phyloP scores from a whole-genome alignment of 2,113 vertebrate genomes.

The Forbesichthys papilliferus region DNA sequence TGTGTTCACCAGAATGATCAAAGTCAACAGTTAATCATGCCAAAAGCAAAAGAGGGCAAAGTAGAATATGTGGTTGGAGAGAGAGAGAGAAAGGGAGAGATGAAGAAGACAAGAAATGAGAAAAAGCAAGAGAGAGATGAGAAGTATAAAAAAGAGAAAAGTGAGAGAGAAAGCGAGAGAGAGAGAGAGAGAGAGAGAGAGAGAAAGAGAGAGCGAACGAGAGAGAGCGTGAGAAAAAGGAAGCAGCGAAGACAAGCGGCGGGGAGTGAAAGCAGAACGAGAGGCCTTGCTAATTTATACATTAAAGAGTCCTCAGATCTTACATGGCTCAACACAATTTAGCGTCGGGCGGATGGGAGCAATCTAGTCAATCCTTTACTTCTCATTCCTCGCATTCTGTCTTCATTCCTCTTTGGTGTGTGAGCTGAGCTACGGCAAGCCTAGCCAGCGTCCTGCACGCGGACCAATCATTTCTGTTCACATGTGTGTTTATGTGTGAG shows the following conservation, averaged over 20 bases:
- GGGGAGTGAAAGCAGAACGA: constrained; percentile 34
- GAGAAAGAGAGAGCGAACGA: constrained; percentile 8
- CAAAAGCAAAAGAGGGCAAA: constrained; percentile 49
- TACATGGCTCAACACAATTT: constrained; percentile 59
- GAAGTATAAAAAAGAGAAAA: constrained; percentile 2
- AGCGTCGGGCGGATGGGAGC: constrained; percentile 51
- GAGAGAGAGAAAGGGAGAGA: not conserved
- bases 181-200: not conserved
- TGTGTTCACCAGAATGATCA: constrained; percentile 47
- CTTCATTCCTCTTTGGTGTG: constrained; percentile 44
- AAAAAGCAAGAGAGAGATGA: constrained; percentile 31
- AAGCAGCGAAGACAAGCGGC: constrained; percentile 35
- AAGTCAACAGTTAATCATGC: constrained; percentile 62
- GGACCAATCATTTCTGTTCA: not conserved
- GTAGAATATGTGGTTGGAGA: not conserved
- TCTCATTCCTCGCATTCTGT: constrained; percentile 34
- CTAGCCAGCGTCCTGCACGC: not conserved
- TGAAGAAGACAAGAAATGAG: not conserved
- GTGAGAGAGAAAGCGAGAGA: not conserved
- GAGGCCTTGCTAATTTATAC: constrained; percentile 62
- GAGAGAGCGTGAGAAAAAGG: not conserved
- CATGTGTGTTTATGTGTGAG: not conserved
- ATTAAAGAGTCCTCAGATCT: constrained; percentile 67
- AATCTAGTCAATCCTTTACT: constrained; percentile 65
- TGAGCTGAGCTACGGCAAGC: constrained; percentile 37